Percentiles rank a stretch among this genome's conserved stretches.
Evolutionary conservation across 2,888 invertebrate genomes (phyloP).

Genomic region (Phlogophora meticulosa): DNA sequence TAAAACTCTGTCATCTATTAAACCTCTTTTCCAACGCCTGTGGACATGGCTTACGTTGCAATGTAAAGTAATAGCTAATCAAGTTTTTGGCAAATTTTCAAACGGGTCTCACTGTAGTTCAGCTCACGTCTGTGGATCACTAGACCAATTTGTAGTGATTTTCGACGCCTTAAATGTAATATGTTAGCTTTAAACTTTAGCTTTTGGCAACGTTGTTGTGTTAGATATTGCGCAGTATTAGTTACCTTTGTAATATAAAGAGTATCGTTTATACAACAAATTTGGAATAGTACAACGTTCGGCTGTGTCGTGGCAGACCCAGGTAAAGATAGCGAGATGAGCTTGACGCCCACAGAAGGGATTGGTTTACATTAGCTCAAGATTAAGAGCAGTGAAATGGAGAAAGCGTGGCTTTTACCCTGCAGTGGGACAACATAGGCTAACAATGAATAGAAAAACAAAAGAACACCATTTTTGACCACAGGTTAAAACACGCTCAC

Average conservation of each 20-base stretch:
- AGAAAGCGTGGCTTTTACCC: too few species aligned
- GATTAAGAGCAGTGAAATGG: too few species aligned
- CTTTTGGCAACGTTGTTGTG: slow-evolving; percentile 19
- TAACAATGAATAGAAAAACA: too few species aligned
- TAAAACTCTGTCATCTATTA: neutral
- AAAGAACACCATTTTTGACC: too few species aligned
- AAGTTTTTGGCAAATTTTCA: slow-evolving; percentile 62
- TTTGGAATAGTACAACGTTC: too few species aligned
- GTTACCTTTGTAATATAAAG: neutral
- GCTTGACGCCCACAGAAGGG: too few species aligned
- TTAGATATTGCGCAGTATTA: slow-evolving; percentile 14
- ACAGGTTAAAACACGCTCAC: too few species aligned
- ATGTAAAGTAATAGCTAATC: slow-evolving; percentile 57
- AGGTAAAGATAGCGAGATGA: too few species aligned
- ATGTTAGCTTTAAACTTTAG: slow-evolving; percentile 40
- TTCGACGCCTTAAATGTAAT: slow-evolving; percentile 41
- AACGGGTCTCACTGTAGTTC: slow-evolving; percentile 49
- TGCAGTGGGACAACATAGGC: too few species aligned
- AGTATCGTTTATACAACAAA: neutral
- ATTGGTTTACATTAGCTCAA: too few species aligned
- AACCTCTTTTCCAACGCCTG: neutral
- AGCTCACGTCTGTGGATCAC: slow-evolving; percentile 59
- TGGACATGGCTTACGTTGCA: slow-evolving; percentile 25
- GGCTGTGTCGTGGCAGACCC: too few species aligned
- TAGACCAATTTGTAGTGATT: slow-evolving; percentile 58